Evolutionary conservation across 2,113 vertebrate genomes (phyloP).

Genomic region (Crypturellus undulatus): DNA sequence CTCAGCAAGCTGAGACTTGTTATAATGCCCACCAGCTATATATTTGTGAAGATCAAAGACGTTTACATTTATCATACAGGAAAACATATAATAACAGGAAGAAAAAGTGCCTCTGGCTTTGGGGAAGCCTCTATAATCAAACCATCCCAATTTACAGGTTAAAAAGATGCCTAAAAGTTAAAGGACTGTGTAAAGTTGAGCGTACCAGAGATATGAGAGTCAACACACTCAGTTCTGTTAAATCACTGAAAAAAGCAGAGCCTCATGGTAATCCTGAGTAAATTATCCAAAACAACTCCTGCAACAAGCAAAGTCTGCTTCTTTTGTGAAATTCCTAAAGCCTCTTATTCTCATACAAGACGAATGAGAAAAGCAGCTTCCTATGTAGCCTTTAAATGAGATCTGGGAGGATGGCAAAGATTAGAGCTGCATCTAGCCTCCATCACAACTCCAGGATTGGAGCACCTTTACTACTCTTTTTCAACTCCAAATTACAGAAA

Average conservation of each 20-base stretch:
- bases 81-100: background rate
- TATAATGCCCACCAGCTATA: background rate
- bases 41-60: conserved; percentile 31
- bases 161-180: background rate
- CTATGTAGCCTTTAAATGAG: background rate
- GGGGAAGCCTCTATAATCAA: background rate
- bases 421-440: background rate
- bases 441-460: background rate
- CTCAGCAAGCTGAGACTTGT: conserved; percentile 19
- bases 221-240: background rate
- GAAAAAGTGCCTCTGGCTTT: background rate
- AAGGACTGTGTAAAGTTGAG: background rate
- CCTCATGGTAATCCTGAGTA: background rate
- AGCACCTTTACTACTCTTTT: background rate
- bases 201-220: background rate
- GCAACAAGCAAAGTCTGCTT: background rate
- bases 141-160: background rate
- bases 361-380: background rate
- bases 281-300: background rate
- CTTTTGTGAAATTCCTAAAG: background rate
- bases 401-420: background rate
- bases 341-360: background rate
- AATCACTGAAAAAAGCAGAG: background rate
- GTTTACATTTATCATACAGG: background rate
- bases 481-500: background rate